phyloP scores from a whole-genome alignment of 2,797 vertebrate genomes.

The Muraenolepis orangiensis region DNA sequence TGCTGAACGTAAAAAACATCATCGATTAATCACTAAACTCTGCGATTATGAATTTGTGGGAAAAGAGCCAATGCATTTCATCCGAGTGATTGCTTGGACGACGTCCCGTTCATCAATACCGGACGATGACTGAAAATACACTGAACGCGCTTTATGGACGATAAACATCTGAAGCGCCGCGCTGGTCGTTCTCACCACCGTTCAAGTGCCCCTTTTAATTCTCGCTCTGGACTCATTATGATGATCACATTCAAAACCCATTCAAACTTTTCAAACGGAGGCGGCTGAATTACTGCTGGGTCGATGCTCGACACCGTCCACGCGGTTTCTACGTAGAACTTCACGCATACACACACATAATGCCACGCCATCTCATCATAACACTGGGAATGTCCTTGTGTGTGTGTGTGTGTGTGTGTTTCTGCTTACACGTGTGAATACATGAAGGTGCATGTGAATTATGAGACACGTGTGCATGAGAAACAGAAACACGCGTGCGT shows the following conservation, averaged over 20 bases:
- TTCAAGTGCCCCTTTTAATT: not conserved
- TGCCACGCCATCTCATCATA: no score
- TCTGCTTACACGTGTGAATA: not conserved
- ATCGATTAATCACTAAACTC: no score
- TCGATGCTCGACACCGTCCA: not conserved
- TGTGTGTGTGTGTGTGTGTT: not conserved
- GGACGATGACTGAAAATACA: not conserved
- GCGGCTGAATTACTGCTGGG: not conserved
- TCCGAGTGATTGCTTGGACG: no score
- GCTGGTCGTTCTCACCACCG: no score
- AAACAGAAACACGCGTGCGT: not conserved
- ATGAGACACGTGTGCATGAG: not conserved
- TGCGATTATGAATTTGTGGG: no score
- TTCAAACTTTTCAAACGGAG: not conserved
- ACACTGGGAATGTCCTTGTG: not conserved
- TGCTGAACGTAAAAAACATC: no score
- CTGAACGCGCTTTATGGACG: not conserved
- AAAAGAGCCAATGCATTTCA: no score
- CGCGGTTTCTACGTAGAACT: not conserved
- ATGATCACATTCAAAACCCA: not conserved
- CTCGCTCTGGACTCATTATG: not conserved
- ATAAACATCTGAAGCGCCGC: not conserved
- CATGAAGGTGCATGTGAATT: no score
- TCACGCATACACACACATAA: no score
- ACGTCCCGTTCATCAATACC: not conserved